Percentiles rank a stretch among this genome's conserved stretches.
phyloP scores from a whole-genome alignment of 2,888 invertebrate genomes.

The Cephus nigrinus region DNA sequence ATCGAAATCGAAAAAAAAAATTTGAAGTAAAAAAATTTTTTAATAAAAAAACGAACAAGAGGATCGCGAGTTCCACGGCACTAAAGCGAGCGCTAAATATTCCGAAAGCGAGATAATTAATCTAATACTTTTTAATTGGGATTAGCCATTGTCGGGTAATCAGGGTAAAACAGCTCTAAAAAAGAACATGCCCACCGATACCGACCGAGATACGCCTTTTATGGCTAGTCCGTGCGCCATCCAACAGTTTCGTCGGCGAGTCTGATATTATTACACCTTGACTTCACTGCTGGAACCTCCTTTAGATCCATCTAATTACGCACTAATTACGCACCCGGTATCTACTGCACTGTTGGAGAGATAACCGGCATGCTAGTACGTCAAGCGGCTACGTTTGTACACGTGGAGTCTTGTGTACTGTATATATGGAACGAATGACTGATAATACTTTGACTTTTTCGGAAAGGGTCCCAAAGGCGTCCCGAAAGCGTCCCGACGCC shows the following conservation, averaged over 20 bases:
- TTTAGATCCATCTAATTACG: background rate
- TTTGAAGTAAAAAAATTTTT: too few relatives aligned
- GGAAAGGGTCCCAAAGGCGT: background rate
- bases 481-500: background rate
- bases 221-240: slow-evolving; percentile 19
- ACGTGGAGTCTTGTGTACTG: background rate
- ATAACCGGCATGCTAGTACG: background rate
- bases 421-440: background rate
- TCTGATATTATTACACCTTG: background rate
- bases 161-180: slow-evolving; percentile 39
- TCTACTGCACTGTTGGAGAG: background rate
- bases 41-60: background rate
- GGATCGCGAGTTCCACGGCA: background rate
- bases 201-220: slow-evolving; percentile 18
- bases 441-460: background rate
- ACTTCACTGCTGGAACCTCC: background rate
- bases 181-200: slow-evolving; percentile 23
- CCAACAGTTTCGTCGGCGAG: background rate
- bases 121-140: slow-evolving; percentile 28
- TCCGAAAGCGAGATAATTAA: slow-evolving; percentile 12
- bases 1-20: background rate
- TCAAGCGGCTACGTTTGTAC: background rate
- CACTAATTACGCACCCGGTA: background rate
- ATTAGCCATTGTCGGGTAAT: slow-evolving; percentile 35
- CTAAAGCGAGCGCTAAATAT: background rate